Evolutionary conservation across 2,113 vertebrate species (phyloP).

Genomic region (Poecilia latipinna): DNA sequence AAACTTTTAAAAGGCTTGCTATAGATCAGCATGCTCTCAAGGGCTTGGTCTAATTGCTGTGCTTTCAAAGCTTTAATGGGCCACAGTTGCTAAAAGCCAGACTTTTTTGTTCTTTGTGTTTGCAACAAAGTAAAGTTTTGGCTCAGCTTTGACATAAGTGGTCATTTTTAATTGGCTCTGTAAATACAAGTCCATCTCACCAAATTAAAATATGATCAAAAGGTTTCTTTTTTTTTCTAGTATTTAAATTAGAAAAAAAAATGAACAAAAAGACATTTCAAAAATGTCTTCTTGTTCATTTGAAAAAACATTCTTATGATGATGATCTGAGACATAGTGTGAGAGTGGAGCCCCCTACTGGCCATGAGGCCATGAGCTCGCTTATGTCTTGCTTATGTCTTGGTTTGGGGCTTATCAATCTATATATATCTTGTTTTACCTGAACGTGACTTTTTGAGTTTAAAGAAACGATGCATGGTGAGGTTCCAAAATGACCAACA

Average conservation of each 20-base stretch:
- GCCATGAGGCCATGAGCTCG: too few species aligned
- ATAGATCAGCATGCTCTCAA: background rate
- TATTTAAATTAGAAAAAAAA: background rate
- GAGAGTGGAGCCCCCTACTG: too few species aligned
- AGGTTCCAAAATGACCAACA: too few species aligned
- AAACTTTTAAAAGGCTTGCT: constrained; percentile 1
- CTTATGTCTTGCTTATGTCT: too few species aligned
- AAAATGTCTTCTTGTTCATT: background rate
- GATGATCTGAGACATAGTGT: too few species aligned
- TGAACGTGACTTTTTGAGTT: too few species aligned
- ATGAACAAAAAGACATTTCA: background rate
- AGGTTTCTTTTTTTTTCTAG: background rate
- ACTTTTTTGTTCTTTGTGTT: background rate
- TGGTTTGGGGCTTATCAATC: too few species aligned
- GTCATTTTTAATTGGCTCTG: background rate
- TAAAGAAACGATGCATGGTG: too few species aligned
- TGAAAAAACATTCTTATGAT: background rate
- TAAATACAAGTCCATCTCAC: background rate
- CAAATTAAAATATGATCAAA: background rate
- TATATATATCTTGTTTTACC: too few species aligned
- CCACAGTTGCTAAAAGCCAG: background rate
- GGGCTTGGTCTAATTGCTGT: constrained; percentile 15
- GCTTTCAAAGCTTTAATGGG: constrained; percentile 11
- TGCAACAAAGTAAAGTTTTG: background rate
- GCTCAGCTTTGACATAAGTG: background rate